phyloP scores from a whole-genome alignment of 1,140 invertebrate species.

The Limonius californicus region DNA sequence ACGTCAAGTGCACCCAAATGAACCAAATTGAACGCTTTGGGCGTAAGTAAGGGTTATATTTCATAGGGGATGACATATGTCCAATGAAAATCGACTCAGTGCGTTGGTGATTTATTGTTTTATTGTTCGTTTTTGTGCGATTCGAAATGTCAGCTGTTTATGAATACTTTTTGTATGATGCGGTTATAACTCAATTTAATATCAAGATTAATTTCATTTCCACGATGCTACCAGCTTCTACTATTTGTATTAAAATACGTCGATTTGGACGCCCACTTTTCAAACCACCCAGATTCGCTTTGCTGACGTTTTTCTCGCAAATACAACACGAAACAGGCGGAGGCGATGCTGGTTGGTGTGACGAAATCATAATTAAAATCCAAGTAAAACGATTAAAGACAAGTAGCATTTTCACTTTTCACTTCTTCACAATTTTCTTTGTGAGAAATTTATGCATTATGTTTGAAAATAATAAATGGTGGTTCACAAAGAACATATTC shows the following conservation, averaged over 20 bases:
- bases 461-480: too few relatives aligned
- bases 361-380: too few relatives aligned
- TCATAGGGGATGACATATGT: constrained; percentile 27
- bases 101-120: constrained; percentile 33
- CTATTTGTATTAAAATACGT: constrained; percentile 16
- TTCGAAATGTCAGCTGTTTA: constrained; percentile 28
- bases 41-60: constrained; percentile 22
- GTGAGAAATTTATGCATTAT: too few relatives aligned
- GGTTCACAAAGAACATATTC: too few relatives aligned
- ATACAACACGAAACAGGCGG: too few relatives aligned
- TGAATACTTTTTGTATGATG: constrained; percentile 31
- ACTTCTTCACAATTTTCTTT: too few relatives aligned
- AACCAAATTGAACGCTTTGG: constrained; percentile 7
- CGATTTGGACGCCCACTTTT: background rate
- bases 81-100: constrained; percentile 31
- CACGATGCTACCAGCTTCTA: constrained; percentile 6
- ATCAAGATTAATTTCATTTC: constrained; percentile 21
- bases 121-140: constrained; percentile 25
- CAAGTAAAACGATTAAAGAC: too few relatives aligned
- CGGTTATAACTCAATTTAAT: constrained; percentile 27
- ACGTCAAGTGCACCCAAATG: constrained; percentile 11
- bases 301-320: background rate
- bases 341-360: too few relatives aligned
- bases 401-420: too few relatives aligned
- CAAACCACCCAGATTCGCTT: background rate